phyloP scores from a whole-genome alignment of 2,113 vertebrate species.

The Solenodon paradoxus region DNA sequence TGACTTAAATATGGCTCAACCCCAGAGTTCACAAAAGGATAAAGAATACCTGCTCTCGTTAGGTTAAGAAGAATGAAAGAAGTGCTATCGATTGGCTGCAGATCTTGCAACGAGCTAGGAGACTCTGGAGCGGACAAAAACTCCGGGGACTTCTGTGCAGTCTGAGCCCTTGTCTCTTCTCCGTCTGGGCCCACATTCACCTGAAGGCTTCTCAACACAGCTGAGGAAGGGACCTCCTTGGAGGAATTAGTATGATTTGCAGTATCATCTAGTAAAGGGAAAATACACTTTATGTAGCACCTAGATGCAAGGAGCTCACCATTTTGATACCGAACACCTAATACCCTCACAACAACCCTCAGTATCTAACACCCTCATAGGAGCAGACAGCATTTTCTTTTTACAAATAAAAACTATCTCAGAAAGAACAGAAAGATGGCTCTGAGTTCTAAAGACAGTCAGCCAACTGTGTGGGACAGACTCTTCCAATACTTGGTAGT shows the following conservation, averaged over 20 bases:
- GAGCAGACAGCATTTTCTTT: background rate
- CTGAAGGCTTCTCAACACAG: conserved; percentile 87
- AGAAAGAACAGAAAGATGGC: background rate
- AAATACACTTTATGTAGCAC: conserved; percentile 21
- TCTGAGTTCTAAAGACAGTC: background rate
- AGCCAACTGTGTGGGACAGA: background rate
- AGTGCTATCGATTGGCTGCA: conserved; percentile 94
- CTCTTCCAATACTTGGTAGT: background rate
- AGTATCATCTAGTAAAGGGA: conserved; percentile 83
- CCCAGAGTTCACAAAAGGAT: conserved; percentile 46
- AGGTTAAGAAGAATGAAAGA: conserved; percentile 97
- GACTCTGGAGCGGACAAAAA: conserved; percentile 84
- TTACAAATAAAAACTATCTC: conserved; percentile 19
- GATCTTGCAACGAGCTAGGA: conserved; percentile 92
- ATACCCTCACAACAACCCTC: background rate
- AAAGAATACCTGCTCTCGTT: conserved; percentile 91
- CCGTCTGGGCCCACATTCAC: conserved; percentile 88
- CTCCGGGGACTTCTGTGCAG: conserved; percentile 84
- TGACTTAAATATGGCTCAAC: conserved; percentile 43
- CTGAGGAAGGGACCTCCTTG: conserved; percentile 85
- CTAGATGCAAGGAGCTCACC: background rate
- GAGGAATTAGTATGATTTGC: conserved; percentile 81
- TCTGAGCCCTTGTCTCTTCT: conserved; percentile 85
- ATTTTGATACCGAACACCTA: background rate
- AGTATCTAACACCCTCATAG: background rate